Percentiles rank a stretch among this genome's conserved stretches.
Evolutionary conservation across 2,797 vertebrate species (phyloP).

Genomic region (Hydrophis major): DNA sequence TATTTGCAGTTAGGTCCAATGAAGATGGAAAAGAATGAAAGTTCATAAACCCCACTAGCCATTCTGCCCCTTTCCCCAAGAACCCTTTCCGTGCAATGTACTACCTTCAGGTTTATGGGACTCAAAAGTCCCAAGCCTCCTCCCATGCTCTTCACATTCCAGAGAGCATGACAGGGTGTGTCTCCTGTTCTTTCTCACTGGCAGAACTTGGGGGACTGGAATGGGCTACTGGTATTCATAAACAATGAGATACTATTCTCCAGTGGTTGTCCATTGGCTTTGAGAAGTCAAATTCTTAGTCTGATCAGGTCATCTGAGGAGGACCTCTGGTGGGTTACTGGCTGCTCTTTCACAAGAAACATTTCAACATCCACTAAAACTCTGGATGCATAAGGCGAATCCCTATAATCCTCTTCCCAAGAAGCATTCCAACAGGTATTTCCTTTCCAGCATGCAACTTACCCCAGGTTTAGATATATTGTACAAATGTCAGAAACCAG

Average conservation of each 20-base stretch:
- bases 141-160: not conserved
- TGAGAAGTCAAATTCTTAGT: not conserved
- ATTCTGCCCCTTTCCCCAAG: not conserved
- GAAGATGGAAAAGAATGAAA: not conserved
- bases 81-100: not conserved
- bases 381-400: not conserved
- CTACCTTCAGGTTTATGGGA: not conserved
- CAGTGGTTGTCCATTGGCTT: not conserved
- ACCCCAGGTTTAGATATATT: slow-evolving; percentile 98
- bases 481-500: slow-evolving; percentile 98
- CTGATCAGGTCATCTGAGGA: not conserved
- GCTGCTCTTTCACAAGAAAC: not conserved
- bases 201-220: not conserved
- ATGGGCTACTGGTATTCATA: not conserved
- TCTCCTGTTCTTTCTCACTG: not conserved
- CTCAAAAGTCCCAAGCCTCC: not conserved
- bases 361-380: not conserved
- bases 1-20: not conserved
- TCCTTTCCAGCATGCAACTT: slow-evolving; percentile 42
- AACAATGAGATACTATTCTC: not conserved
- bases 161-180: not conserved
- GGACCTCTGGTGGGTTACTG: not conserved
- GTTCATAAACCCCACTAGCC: not conserved
- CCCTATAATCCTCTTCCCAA: not conserved
- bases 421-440: not conserved